phyloP scores from a whole-genome alignment of 1,140 invertebrate genomes.

The Holotrichia oblita region DNA sequence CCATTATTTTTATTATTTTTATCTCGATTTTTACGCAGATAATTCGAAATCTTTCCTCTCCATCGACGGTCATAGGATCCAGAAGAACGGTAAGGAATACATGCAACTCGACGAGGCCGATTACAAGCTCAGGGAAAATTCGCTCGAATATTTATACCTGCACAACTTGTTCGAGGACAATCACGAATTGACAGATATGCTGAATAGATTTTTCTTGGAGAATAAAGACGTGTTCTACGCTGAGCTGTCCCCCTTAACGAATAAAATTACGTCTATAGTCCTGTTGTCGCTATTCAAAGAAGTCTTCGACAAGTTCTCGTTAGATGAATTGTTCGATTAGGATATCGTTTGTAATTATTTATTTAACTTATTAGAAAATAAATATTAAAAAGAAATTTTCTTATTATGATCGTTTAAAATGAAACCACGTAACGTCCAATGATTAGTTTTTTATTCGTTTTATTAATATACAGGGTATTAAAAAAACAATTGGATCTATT shows the following conservation, averaged over 20 bases:
- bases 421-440: too few species aligned
- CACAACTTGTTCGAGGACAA: not conserved
- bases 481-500: too few species aligned
- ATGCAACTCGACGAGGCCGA: not conserved
- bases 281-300: not conserved
- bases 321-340: slow-evolving; percentile 6
- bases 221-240: not conserved
- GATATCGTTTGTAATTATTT: too few species aligned
- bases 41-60: not conserved
- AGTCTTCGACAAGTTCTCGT: not conserved
- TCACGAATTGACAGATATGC: not conserved
- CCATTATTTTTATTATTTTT: not conserved
- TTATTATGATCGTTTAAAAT: too few species aligned
- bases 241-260: not conserved
- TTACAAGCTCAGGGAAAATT: not conserved
- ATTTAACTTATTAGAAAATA: too few species aligned
- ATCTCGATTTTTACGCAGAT: too few species aligned
- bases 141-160: not conserved
- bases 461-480: too few species aligned
- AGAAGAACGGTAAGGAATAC: not conserved
- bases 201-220: not conserved
- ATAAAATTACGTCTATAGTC: not conserved
- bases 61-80: not conserved
- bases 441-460: too few species aligned
- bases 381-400: too few species aligned